These are phyloP conservation scores for Drosophila eohydei DNA, from an alignment of 2,888 invertebrate genomes.

Conservation along the genomic window DNA sequence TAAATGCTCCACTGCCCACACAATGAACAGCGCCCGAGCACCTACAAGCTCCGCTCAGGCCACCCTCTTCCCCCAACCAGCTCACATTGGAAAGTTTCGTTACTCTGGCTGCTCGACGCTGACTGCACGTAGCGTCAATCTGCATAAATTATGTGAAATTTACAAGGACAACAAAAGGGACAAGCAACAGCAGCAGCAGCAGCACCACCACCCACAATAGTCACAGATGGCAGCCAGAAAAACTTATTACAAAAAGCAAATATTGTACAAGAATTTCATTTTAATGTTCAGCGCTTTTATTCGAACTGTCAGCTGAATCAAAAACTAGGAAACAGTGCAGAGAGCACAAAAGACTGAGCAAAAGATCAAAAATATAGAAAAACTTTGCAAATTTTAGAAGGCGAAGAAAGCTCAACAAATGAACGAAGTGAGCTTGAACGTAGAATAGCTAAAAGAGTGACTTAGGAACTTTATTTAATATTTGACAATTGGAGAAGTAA, in stretches of 20 bases:
- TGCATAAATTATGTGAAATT: slow-evolving; percentile 78
- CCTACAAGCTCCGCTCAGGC: not conserved
- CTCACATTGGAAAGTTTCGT: slow-evolving; percentile 40
- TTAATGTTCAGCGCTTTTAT: slow-evolving; percentile 41
- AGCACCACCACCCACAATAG: slow-evolving; percentile 24
- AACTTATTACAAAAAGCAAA: slow-evolving; percentile 73
- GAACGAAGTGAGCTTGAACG: not conserved
- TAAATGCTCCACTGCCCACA: slow-evolving; percentile 77
- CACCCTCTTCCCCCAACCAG: not conserved
- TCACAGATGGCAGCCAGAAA: slow-evolving; percentile 54
- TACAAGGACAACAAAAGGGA: slow-evolving; percentile 72
- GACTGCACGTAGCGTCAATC: slow-evolving; percentile 78
- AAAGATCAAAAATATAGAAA: not conserved
- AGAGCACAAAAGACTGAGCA: not conserved
- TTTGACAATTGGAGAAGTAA: no score
- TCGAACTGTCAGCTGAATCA: slow-evolving; percentile 14
- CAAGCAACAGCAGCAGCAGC: slow-evolving; percentile 25
- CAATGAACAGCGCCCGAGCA: slow-evolving; percentile 45
- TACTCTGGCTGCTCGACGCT: slow-evolving; percentile 32
- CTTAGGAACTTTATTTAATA: not conserved
- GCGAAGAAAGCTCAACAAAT: not conserved
- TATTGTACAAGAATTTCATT: slow-evolving; percentile 65
- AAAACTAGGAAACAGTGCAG: not conserved
- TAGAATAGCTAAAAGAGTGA: not conserved
- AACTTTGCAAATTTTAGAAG: not conserved